These are phyloP conservation scores for Lagorchestes hirsutus DNA, from an alignment of 2,797 vertebrate species.

Conservation along the genomic window DNA sequence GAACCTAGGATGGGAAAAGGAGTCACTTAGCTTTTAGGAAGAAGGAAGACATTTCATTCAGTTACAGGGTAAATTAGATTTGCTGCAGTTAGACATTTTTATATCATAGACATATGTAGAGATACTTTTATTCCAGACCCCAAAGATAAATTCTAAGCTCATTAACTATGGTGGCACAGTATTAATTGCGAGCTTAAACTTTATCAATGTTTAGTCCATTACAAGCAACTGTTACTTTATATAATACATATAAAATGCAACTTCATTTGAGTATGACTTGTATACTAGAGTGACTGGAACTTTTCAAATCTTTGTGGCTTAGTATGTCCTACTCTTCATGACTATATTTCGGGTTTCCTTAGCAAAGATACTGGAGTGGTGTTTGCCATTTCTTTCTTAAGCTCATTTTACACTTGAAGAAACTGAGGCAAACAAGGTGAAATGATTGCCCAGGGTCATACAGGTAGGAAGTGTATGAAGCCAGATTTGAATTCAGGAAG, in stretches of 20 bases:
- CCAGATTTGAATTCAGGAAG: too few relatives aligned
- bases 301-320: not conserved
- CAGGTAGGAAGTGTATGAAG: not conserved
- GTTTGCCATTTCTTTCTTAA: not conserved
- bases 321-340: not conserved
- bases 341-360: not conserved
- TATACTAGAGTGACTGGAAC: not conserved
- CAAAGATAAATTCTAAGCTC: not conserved
- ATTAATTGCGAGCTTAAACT: not conserved
- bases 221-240: not conserved
- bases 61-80: not conserved
- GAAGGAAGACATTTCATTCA: not conserved
- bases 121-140: not conserved
- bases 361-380: not conserved
- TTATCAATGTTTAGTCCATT: not conserved
- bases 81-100: not conserved
- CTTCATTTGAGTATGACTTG: not conserved
- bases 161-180: not conserved
- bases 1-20: not conserved
- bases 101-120: not conserved
- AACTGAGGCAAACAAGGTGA: not conserved
- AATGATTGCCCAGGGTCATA: not conserved
- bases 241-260: not conserved
- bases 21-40: not conserved
- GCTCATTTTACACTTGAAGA: not conserved